Percentiles rank a stretch among this genome's conserved stretches.
Conservation (phyloP, 1,140 invertebrate species). For the Papilio dardanus region DNA sequence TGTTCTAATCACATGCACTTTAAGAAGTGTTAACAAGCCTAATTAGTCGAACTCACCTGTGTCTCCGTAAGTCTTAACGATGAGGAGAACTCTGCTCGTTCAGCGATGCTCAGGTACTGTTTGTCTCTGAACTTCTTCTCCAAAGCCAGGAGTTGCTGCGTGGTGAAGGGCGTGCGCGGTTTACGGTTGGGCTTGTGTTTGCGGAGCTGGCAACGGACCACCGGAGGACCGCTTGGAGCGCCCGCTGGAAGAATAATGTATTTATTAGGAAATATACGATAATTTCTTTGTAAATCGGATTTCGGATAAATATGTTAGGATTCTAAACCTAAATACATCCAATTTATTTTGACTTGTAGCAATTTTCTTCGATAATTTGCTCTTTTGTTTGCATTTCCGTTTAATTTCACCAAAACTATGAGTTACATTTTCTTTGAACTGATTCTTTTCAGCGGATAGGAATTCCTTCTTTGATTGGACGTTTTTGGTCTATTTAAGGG, state of each 20-base stretch:
- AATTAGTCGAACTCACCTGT: no score
- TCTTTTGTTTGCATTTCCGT: no score
- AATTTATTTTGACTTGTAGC: no score
- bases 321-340: no score
- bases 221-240: constrained; percentile 85
- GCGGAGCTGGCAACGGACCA: constrained; percentile 94
- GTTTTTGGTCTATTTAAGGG: no score
- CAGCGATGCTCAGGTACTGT: constrained; percentile 97
- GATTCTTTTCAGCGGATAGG: no score
- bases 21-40: no score
- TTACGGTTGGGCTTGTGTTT: constrained; percentile 98
- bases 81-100: constrained; percentile 97
- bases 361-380: no score
- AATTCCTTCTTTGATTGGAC: no score
- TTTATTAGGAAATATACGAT: constrained; percentile 37
- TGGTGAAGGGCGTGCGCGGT: constrained; percentile 98
- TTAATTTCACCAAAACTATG: no score
- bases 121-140: constrained; percentile 92
- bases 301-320: background rate
- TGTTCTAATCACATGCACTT: no score
- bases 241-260: constrained; percentile 51
- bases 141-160: constrained; percentile 95
- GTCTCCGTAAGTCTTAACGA: constrained; percentile 98
- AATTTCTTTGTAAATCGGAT: background rate
- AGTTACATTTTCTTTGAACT: no score